Base-by-base conservation (phyloP, 2,888 invertebrate genomes). In the Agrochola lychnidis region DNA sequence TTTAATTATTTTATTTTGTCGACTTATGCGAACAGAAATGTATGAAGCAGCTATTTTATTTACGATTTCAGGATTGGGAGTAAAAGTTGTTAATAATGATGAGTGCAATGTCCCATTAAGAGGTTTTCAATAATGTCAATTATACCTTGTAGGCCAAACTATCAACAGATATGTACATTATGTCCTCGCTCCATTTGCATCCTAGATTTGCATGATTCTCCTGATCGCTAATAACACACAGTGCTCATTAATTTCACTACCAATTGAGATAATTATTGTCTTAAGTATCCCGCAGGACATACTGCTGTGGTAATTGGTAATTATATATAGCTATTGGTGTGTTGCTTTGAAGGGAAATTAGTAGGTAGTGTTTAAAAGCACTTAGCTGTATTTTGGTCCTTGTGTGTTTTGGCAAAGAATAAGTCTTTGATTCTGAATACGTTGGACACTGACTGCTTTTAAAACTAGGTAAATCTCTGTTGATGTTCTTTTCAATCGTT, bases 261-360 rank as follows among this genome's bases (percentile, higher is more conserved):
- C 78, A 81, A 69, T 82, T 77, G 78, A 56, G 68, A 82, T 72
- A 81, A 82, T 82, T 69, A 81, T 72, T 57, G 51, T 79, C 75
- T 74, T 64, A 57, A 53, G 51, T 42, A 51, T 64, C 79, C 72
- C 76, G 14, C 36, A 73, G 53, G 66, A 70, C 57, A 51, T 22
- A 56, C 45, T 36, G 36, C 16, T 78, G 56, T 59, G 30, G 25
- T 70, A 57, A 70, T 67, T 81, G 61, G 56, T 81, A 67, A 81
- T 81, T 80, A 70, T 62, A 70, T 62, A 61, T 42, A 62, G 25
- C 76, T 51, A 70, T 62, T 76, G 66, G 81, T 25, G 48, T 45
- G 10, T 48, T 79, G n/a, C 75, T 69, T 81, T 53, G 42, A 4
- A 48, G 19, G 36, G 25, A 19, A 57, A 53, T 63, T 25, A 64